phyloP scores from a whole-genome alignment of 35 echinoderm and acorn worm genomes.

The Lytechinus pictus region DNA sequence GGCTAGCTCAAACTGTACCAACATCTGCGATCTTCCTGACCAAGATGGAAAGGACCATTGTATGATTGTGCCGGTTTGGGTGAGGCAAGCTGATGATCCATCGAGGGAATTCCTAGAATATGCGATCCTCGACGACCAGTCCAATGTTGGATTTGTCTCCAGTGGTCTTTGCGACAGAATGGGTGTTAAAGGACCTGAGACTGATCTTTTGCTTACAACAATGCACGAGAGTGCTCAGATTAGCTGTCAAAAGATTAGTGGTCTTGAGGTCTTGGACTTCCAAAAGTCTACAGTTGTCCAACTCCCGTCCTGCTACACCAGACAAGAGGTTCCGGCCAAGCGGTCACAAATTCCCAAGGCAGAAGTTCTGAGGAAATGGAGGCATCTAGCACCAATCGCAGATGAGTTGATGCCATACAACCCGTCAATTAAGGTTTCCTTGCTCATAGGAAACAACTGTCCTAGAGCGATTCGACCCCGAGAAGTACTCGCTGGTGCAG shows the following conservation, averaged over 20 bases:
- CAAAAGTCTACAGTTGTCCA: too few relatives aligned
- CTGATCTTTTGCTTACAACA: background rate
- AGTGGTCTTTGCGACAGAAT: background rate
- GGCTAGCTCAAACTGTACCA: background rate
- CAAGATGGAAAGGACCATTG: background rate
- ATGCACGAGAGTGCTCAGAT: slow-evolving; percentile 25
- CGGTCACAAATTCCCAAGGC: too few relatives aligned
- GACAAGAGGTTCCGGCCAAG: too few relatives aligned
- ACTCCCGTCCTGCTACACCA: too few relatives aligned
- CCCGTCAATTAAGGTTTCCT: too few relatives aligned
- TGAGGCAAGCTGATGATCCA: background rate
- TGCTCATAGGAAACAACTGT: too few relatives aligned
- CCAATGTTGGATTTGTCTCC: slow-evolving; percentile 6
- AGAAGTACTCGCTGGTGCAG: too few relatives aligned
- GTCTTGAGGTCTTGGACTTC: too few relatives aligned
- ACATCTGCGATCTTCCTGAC: background rate
- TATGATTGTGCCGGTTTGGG: slow-evolving; percentile 60
- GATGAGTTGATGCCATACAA: too few relatives aligned
- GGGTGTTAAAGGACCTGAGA: background rate
- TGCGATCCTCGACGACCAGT: slow-evolving; percentile 22
- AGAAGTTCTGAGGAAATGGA: background rate
- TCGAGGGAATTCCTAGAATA: background rate
- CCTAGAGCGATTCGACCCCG: too few relatives aligned
- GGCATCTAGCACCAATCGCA: too few relatives aligned
- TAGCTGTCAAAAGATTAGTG: background rate